Conservation (phyloP, 1,140 invertebrate genomes). For the Cyclargus thomasi region DNA sequence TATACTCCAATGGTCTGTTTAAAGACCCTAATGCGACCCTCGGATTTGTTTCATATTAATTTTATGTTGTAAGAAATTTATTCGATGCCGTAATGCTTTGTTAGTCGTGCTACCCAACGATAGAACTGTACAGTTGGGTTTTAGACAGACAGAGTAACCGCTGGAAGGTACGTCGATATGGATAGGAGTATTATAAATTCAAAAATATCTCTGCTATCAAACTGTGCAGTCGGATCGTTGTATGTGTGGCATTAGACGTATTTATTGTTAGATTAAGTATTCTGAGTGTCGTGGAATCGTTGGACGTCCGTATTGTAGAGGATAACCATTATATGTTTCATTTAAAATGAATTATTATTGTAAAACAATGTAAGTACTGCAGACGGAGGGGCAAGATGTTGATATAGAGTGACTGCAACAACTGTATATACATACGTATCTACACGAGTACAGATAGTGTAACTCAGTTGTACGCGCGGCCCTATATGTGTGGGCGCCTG, state of each 20-base stretch:
- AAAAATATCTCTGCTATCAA: too few relatives aligned
- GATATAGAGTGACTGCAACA: too few relatives aligned
- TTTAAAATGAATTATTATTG: background rate
- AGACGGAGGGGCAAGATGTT: background rate
- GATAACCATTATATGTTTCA: too few relatives aligned
- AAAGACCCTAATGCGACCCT: slow-evolving; percentile 42
- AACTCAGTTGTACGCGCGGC: too few relatives aligned
- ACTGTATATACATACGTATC: too few relatives aligned
- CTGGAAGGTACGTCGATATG: too few relatives aligned
- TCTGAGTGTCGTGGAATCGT: slow-evolving; percentile 4
- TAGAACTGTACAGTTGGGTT: too few relatives aligned
- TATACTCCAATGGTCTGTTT: slow-evolving; percentile 57
- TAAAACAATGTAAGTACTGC: background rate
- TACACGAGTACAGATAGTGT: too few relatives aligned
- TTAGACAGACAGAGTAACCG: too few relatives aligned
- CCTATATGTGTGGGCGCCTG: too few relatives aligned
- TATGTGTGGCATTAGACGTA: background rate
- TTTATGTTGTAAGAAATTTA: slow-evolving; percentile 19
- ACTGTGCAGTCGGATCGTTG: background rate
- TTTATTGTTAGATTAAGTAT: slow-evolving; percentile 14
- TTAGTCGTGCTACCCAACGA: background rate
- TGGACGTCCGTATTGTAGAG: background rate
- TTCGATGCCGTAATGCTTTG: slow-evolving; percentile 8
- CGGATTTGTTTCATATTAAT: slow-evolving; percentile 1
- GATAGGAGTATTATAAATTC: too few relatives aligned